Percentiles rank a stretch among this genome's conserved stretches.
Conservation (phyloP, 2,888 invertebrate species). For the Monoplex corrugatus region DNA sequence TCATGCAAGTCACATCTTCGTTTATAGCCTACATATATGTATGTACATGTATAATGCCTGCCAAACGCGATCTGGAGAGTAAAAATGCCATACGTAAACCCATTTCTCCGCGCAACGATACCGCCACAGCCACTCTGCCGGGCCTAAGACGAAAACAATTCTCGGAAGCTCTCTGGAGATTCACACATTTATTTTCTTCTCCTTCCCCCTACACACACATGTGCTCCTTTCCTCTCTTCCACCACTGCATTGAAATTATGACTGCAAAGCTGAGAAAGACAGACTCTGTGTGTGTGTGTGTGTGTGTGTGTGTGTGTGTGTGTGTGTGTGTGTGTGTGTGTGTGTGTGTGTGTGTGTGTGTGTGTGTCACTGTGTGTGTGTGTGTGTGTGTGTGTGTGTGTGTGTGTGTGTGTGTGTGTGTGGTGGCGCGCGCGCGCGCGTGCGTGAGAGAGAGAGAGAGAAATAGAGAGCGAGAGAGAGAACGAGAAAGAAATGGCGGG, state of each 20-base stretch:
- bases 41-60: too few species aligned
- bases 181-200: too few species aligned
- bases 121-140: too few species aligned
- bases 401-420: slow-evolving; percentile 26
- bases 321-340: background rate
- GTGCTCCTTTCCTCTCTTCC: background rate
- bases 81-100: too few species aligned
- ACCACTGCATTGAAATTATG: background rate
- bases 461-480: background rate
- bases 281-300: background rate
- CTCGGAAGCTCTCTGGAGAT: too few species aligned
- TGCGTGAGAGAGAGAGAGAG: background rate
- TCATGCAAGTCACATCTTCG: too few species aligned
- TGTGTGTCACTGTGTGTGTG: slow-evolving; percentile 1
- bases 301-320: slow-evolving; percentile 26
- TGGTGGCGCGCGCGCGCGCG: background rate
- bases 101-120: too few species aligned
- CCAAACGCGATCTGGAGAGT: too few species aligned
- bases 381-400: slow-evolving; percentile 6
- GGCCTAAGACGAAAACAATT: too few species aligned
- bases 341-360: slow-evolving; percentile 8
- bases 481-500: background rate
- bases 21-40: too few species aligned
- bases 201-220: background rate
- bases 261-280: too few species aligned